Evolutionary conservation across 2,888 invertebrate genomes (phyloP).

Genomic region (Resseliella maxima): DNA sequence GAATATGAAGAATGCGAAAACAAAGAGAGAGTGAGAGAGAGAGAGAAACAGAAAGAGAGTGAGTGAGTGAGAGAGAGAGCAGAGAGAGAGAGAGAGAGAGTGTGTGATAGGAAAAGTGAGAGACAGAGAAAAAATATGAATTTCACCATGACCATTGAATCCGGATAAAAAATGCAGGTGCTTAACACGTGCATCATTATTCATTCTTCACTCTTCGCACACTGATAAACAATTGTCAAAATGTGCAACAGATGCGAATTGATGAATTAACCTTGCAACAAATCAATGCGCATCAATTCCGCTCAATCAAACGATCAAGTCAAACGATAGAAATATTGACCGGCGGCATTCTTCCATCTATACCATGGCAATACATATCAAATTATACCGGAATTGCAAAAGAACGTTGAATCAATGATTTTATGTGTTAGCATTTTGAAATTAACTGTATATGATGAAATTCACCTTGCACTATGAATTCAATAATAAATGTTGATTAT

Average conservation of each 20-base stretch:
- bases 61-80: too few relatives aligned
- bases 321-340: neutral
- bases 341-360: too few relatives aligned
- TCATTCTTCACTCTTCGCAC: neutral
- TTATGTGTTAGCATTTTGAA: neutral
- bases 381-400: neutral
- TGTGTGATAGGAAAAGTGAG: too few relatives aligned
- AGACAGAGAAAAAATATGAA: neutral
- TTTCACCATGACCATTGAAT: slow-evolving; percentile 24
- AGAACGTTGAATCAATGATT: neutral
- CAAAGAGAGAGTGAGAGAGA: too few relatives aligned
- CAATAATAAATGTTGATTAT: too few relatives aligned
- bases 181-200: slow-evolving; percentile 1
- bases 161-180: slow-evolving; percentile 44
- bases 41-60: too few relatives aligned
- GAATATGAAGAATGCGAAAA: too few relatives aligned
- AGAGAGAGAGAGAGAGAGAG: too few relatives aligned
- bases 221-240: neutral
- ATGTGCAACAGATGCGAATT: neutral
- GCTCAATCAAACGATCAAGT: neutral
- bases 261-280: slow-evolving; percentile 23
- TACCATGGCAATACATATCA: too few relatives aligned
- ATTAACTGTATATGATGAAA: neutral
- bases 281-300: neutral
- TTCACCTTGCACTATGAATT: neutral